phyloP scores from a whole-genome alignment of 1,140 invertebrate species.

The Drosophila miranda region DNA sequence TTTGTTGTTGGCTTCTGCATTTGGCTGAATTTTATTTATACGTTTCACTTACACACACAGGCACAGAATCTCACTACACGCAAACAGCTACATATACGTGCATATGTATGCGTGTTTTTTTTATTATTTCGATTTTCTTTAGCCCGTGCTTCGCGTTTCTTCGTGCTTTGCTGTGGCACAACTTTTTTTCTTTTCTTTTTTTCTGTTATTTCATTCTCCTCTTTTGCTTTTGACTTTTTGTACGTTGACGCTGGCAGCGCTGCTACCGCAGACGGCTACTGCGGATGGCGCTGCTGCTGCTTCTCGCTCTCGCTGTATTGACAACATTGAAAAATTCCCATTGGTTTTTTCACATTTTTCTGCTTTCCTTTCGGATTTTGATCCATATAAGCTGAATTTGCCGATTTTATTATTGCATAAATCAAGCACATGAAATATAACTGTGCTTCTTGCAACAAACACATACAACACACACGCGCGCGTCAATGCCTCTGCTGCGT shows the following conservation, averaged over 20 bases:
- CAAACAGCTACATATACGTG: slow-evolving; percentile 49
- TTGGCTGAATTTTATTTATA: slow-evolving; percentile 82
- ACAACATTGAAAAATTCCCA: slow-evolving; percentile 76
- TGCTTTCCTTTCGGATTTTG: slow-evolving; percentile 22
- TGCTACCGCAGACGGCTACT: slow-evolving; percentile 48
- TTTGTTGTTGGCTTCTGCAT: slow-evolving; percentile 82
- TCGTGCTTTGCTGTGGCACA: slow-evolving; percentile 70
- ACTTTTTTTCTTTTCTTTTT: slow-evolving; percentile 49
- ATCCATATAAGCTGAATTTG: slow-evolving; percentile 27
- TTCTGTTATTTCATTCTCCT: slow-evolving; percentile 74
- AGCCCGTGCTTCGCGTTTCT: slow-evolving; percentile 74
- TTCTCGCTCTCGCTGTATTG: slow-evolving; percentile 68
- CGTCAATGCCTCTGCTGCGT: slow-evolving; percentile 63
- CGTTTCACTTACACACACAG: slow-evolving; percentile 67
- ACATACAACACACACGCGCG: slow-evolving; percentile 59
- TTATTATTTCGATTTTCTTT: slow-evolving; percentile 79
- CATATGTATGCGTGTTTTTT: slow-evolving; percentile 60
- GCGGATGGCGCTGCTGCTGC: slow-evolving; percentile 12
- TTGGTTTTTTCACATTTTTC: slow-evolving; percentile 70
- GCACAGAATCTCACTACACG: slow-evolving; percentile 50
- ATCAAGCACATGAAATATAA: slow-evolving; percentile 41
- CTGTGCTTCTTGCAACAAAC: slow-evolving; percentile 67
- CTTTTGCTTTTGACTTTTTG: slow-evolving; percentile 70
- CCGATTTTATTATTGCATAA: slow-evolving; percentile 66
- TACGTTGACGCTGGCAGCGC: slow-evolving; percentile 48